Conservation (phyloP, 2,797 vertebrate genomes). For the Heliangelus exortis region DNA sequence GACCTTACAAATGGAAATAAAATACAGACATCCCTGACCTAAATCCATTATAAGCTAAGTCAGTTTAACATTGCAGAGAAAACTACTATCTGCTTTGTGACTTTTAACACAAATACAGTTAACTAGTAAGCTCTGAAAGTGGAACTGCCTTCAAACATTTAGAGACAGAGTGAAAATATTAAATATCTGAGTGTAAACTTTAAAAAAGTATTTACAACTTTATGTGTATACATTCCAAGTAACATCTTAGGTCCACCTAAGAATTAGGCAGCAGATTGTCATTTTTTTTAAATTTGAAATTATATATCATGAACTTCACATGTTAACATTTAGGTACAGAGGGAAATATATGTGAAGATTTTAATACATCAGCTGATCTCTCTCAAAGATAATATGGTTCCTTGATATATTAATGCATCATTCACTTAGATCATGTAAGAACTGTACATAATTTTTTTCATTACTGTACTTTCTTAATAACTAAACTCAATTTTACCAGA, state of each 20-base stretch:
- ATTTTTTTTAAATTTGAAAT: background rate
- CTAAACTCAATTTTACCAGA: background rate
- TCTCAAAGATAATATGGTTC: background rate
- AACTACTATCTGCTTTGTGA: background rate
- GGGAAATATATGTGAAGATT: background rate
- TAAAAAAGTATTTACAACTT: background rate
- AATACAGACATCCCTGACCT: background rate
- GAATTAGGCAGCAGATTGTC: background rate
- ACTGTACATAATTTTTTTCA: background rate
- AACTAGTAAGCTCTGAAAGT: background rate
- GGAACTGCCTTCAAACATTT: background rate
- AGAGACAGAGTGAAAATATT: background rate
- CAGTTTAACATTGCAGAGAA: background rate
- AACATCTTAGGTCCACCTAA: background rate
- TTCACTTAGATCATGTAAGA: background rate
- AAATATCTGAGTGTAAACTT: background rate
- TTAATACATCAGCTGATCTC: background rate
- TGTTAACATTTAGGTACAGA: background rate
- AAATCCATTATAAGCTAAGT: background rate
- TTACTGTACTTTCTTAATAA: background rate
- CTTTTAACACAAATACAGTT: background rate
- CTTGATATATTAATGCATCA: background rate
- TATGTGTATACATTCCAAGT: background rate
- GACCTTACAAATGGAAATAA: background rate
- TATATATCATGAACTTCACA: background rate